Conservation (phyloP, 2,113 vertebrate genomes). For the Rhegmatorhina hoffmannsi region DNA sequence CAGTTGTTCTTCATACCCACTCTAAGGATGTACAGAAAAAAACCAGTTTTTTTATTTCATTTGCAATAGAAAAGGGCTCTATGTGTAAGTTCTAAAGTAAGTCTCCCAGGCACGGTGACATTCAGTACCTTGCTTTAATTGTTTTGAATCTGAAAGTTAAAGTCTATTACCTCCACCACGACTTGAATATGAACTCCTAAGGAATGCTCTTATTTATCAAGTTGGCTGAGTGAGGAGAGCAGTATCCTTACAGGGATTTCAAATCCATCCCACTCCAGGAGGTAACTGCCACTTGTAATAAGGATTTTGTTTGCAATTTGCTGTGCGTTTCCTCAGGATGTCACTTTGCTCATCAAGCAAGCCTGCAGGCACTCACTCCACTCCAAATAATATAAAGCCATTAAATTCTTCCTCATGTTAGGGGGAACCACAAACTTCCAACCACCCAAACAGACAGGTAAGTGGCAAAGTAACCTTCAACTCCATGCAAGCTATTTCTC, state of each 20-base stretch:
- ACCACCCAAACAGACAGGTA: not conserved
- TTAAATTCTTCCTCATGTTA: conserved; percentile 59
- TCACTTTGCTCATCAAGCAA: conserved; percentile 67
- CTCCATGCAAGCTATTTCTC: not conserved
- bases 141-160: conserved; percentile 49
- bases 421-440: conserved; percentile 31
- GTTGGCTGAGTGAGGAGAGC: conserved; percentile 11
- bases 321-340: conserved; percentile 62
- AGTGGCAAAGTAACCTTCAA: not conserved
- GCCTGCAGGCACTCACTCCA: conserved; percentile 60
- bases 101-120: not conserved
- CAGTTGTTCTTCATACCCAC: not conserved
- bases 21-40: not conserved
- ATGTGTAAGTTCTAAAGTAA: not conserved
- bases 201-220: conserved; percentile 43
- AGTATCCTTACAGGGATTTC: conserved; percentile 51
- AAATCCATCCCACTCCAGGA: conserved; percentile 66
- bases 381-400: conserved; percentile 56
- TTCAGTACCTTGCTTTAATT: conserved; percentile 37
- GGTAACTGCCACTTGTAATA: conserved; percentile 71
- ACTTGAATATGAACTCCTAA: conserved; percentile 42
- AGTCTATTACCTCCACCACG: conserved; percentile 38
- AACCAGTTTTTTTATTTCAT: not conserved
- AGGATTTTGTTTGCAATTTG: conserved; percentile 69
- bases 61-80: not conserved